A percentile compares a stretch with the other conserved stretches of the same genome.
Conservation (phyloP, 2,797 vertebrate species). For the Apogon talboti region DNA sequence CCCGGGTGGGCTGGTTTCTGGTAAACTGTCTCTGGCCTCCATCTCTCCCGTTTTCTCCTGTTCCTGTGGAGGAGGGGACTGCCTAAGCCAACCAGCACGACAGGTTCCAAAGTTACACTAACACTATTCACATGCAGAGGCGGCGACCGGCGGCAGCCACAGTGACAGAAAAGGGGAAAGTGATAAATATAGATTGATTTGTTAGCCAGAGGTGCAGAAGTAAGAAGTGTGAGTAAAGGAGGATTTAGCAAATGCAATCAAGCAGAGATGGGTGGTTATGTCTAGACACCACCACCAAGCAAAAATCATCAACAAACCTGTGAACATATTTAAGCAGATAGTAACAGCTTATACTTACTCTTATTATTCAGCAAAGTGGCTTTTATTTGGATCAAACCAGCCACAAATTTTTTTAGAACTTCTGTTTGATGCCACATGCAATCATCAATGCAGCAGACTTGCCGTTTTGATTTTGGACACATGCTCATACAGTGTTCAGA, state of each 20-base stretch:
- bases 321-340: no score
- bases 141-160: slow-evolving; percentile 57
- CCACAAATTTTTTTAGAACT: no score
- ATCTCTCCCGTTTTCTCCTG: slow-evolving; percentile 68
- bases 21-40: slow-evolving; percentile 68
- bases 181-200: slow-evolving; percentile 9
- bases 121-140: slow-evolving; percentile 75
- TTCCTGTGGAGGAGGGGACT: slow-evolving; percentile 81
- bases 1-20: slow-evolving; percentile 63
- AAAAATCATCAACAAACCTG: no score
- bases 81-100: slow-evolving; percentile 84
- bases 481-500: no score
- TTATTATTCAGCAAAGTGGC: no score
- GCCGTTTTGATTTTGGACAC: no score
- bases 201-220: slow-evolving; percentile 43
- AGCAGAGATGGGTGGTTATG: background rate
- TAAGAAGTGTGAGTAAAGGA: slow-evolving; percentile 17
- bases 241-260: slow-evolving; percentile 28
- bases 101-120: slow-evolving; percentile 70
- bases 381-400: no score
- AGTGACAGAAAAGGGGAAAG: slow-evolving; percentile 47
- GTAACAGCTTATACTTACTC: no score
- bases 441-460: no score
- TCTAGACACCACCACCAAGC: background rate
- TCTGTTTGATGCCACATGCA: no score